Evolutionary conservation across 1,140 invertebrate genomes (phyloP), one percentile per base, ranked within the genome.

Genomic region (Carposina sasakii): DNA sequence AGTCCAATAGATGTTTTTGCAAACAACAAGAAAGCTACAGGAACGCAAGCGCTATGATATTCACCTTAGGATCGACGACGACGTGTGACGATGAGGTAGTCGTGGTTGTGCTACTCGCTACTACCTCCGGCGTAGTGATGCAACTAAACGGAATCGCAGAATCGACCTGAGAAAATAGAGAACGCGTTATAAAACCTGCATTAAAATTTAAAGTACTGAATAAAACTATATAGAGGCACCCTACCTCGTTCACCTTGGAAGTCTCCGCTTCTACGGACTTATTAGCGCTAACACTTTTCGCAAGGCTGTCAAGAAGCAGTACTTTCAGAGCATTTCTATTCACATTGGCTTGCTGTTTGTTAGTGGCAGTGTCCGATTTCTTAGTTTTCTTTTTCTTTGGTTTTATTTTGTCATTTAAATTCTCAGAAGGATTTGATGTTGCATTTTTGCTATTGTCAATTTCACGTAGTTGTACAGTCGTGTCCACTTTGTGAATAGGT

Each of bases 51-150:
- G 24, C 24, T 6, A 6, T 26, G 5, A 26, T 6, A 12, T 26
- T 26, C 24, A 83, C 79, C 79, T 83, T 83, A n/a, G 70, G 60
- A 45, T 83, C 79, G 41, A 75, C 54, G 26, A 67, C 71, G 55
- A 71, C 62, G 13, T 70, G 53, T 3, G 74, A 46, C 13, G 67
- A 42, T 2, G 71, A 53, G n/a, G 78, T 71, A 8, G 71, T 60
- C 9, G 74, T 76, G 34, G 77, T 78, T 66, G 69, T 76, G 67
- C 79, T 81, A 48, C 77, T 73, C 21, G 69, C 50, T 58, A 81
- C 76, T 47, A 83, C 77, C 68, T 81, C 79, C 20, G 79, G 79
- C 20, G 72, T 81, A 59, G 79, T 81, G 70, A 83, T 81, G 74
- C 79, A 83, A 66, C 71, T 81, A 60, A 84, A 84, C 54, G 81